phyloP scores from a whole-genome alignment of 2,113 vertebrate genomes.

The Antidorcas marsupialis region DNA sequence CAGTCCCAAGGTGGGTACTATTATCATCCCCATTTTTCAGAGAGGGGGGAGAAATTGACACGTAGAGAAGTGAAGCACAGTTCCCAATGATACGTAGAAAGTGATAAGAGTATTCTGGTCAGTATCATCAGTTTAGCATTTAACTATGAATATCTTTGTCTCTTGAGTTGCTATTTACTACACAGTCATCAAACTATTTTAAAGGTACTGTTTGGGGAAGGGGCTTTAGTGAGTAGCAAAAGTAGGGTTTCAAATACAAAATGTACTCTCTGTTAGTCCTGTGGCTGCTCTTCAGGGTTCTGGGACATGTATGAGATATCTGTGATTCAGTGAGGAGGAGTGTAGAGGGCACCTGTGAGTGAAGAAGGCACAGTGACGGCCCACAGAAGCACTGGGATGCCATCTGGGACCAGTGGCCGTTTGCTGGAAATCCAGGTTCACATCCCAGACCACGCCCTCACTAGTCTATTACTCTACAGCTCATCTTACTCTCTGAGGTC shows the following conservation, averaged over 20 bases:
- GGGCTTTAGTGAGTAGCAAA: not conserved
- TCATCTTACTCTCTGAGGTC: not conserved
- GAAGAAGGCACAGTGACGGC: not conserved
- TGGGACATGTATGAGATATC: not conserved
- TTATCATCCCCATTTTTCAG: not conserved
- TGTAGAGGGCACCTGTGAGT: not conserved
- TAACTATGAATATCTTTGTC: not conserved
- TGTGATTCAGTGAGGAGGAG: not conserved
- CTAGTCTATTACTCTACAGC: not conserved
- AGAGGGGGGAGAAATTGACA: not conserved
- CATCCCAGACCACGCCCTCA: not conserved
- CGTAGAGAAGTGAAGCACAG: not conserved
- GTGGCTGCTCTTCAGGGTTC: not conserved
- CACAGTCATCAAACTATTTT: not conserved
- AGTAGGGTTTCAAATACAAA: not conserved
- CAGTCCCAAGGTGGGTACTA: not conserved
- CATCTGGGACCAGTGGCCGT: not conserved
- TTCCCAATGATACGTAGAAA: not conserved
- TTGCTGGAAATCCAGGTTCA: not conserved
- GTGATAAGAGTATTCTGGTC: not conserved
- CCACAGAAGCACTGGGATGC: not conserved
- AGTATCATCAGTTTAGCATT: not conserved
- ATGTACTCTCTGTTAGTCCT: not conserved
- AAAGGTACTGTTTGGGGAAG: not conserved
- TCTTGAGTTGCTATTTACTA: not conserved